Evolutionary conservation across 2,888 invertebrate species (phyloP), one percentile per base, ranked within the genome.

Genomic region (Drosophila demipolita): DNA sequence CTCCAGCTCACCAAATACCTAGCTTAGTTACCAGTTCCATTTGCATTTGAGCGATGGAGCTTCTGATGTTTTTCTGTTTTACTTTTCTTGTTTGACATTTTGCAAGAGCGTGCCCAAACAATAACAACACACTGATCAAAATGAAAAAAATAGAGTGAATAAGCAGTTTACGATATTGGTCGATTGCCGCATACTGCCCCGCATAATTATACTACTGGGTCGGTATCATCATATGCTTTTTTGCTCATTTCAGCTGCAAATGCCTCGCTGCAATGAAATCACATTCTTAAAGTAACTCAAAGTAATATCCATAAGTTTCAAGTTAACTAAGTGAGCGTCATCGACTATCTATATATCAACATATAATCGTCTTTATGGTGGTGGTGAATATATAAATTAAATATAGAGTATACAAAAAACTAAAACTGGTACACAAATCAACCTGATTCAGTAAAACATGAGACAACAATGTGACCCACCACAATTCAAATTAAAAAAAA

Each of bases 151-250:
- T 2, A 26, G 36, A 55, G 69, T 42, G 36, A 63, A 29, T 64
- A 78, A 78, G 75, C 78, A 67, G 78, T 78, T 78, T 78, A 58
- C 79, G 71, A 64, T 70, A 78, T 77, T 78, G 76, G 58, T 71
- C 33, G 33, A 65, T 50, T 40, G 52, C 42, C 29, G 15, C 26
- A 23, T 12, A 38, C 59, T 38, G 57, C 20, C 26, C 66, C 64
- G 32, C 61, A 5, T 42, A 23, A 26, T 35, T n/a, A 15, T 54
- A 54, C 17, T 17, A 23, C 55, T n/a, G 23, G 17, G 40, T 52
- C 42, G 42, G 53, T 52, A 66, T 53, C 36, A 52, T 53, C 36
- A 66, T 33, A 40, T 38, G 38, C 26, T 26, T 26, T 17, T 11
- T 54, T 20, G 20, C 45, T 45, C 23, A 33, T 53, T 45, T 36